These are phyloP conservation scores for Hestina assimilis DNA, from an alignment of 1,140 invertebrate species.

Conservation along the genomic window DNA sequence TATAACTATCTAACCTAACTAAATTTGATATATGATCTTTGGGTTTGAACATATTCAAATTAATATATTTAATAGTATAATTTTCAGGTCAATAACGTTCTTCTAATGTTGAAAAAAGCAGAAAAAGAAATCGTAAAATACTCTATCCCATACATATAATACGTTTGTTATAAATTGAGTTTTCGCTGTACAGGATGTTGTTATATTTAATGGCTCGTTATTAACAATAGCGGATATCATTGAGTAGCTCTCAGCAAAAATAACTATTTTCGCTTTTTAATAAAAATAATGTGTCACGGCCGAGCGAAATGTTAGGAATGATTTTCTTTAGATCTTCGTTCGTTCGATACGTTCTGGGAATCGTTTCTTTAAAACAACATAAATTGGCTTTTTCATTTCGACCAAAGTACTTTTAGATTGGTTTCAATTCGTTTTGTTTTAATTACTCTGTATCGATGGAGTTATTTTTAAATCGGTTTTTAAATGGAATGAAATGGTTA, in stretches of 20 bases:
- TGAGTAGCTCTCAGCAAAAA: constrained; percentile 6
- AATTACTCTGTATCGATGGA: background rate
- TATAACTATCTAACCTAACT: no score
- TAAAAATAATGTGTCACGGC: constrained; percentile 19
- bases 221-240: constrained; percentile 20
- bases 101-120: no score
- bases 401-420: no score
- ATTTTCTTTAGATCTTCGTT: constrained; percentile 13
- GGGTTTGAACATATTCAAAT: no score
- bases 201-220: constrained; percentile 18
- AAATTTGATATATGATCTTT: no score
- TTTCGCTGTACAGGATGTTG: constrained; percentile 14
- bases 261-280: constrained; percentile 20
- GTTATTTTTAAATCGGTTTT: constrained; percentile 3
- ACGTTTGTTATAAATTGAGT: background rate
- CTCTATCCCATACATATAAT: no score
- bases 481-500: background rate
- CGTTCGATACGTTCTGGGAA: background rate
- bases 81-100: no score
- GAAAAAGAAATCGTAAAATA: no score
- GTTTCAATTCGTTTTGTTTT: no score
- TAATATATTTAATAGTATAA: no score
- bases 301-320: constrained; percentile 1
- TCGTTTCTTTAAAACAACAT: background rate
- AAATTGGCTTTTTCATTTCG: constrained; percentile 1